phyloP scores from a whole-genome alignment of 2,888 invertebrate genomes.

The Hypercompe scribonia region DNA sequence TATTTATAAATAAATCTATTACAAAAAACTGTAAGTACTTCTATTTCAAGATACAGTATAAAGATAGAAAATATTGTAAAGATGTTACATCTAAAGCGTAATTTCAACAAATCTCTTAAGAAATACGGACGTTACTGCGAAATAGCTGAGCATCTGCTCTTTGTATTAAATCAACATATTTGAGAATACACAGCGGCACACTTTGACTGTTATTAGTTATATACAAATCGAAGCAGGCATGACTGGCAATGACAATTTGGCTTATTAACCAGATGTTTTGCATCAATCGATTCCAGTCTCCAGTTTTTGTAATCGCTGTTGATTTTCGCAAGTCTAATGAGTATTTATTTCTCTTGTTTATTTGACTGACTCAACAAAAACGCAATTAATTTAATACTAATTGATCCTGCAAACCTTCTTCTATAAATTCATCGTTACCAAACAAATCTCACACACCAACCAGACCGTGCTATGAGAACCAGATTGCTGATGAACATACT shows the following conservation, averaged over 20 bases:
- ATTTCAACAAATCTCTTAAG: constrained; percentile 9
- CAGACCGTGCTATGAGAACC: neutral
- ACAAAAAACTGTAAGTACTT: neutral
- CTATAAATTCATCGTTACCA: neutral
- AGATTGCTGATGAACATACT: neutral
- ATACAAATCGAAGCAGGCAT: neutral
- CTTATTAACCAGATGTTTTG: neutral
- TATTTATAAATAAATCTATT: neutral
- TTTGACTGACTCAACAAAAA: neutral
- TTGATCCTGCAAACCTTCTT: neutral
- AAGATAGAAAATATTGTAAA: constrained; percentile 9
- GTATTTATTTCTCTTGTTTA: neutral
- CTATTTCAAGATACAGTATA: constrained; percentile 8
- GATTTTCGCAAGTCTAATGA: neutral
- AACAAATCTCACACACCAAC: neutral
- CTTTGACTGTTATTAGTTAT: neutral
- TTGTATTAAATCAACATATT: constrained; percentile 6
- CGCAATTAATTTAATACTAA: too few relatives aligned
- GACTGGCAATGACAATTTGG: neutral
- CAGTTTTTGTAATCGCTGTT: neutral
- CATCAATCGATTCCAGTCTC: neutral
- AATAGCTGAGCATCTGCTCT: constrained; percentile 10
- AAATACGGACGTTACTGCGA: constrained; percentile 12
- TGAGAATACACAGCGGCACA: constrained; percentile 7
- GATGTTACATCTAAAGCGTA: neutral